Conservation (phyloP, 2,113 vertebrate species). For the Rhea americana region DNA sequence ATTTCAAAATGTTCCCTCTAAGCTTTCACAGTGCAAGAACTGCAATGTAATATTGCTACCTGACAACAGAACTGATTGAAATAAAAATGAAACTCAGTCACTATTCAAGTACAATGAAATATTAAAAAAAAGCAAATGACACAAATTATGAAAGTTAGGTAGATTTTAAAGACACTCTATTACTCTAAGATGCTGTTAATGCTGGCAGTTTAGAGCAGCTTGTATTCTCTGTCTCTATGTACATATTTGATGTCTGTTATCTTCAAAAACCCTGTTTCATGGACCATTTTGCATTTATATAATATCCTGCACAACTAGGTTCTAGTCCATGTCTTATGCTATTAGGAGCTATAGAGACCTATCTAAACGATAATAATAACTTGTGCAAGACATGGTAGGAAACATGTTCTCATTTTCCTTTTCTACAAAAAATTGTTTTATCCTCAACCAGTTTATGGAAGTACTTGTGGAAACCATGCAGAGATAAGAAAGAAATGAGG, state of each 20-base stretch:
- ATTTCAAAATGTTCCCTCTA: not conserved
- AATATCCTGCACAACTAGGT: not conserved
- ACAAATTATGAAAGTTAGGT: not conserved
- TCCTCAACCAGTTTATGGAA: not conserved
- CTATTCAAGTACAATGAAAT: not conserved
- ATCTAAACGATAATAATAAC: not conserved
- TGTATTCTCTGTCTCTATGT: not conserved
- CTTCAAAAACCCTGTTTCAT: not conserved
- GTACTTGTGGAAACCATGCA: not conserved
- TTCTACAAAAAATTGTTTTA: not conserved
- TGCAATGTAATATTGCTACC: not conserved
- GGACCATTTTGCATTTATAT: not conserved
- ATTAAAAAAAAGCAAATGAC: conserved; percentile 4
- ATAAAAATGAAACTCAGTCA: not conserved
- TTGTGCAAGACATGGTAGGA: not conserved
- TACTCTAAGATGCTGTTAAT: not conserved
- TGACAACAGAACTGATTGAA: conserved; percentile 10
- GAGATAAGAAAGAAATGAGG: not conserved
- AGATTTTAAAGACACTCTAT: not conserved
- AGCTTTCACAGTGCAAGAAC: not conserved
- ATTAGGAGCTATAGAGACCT: not conserved
- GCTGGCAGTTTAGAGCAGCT: not conserved
- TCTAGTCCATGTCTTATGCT: not conserved
- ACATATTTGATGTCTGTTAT: not conserved
- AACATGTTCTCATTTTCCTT: not conserved